Evolutionary conservation across 2,888 invertebrate species (phyloP).

Genomic region (Eristalis intricaria): DNA sequence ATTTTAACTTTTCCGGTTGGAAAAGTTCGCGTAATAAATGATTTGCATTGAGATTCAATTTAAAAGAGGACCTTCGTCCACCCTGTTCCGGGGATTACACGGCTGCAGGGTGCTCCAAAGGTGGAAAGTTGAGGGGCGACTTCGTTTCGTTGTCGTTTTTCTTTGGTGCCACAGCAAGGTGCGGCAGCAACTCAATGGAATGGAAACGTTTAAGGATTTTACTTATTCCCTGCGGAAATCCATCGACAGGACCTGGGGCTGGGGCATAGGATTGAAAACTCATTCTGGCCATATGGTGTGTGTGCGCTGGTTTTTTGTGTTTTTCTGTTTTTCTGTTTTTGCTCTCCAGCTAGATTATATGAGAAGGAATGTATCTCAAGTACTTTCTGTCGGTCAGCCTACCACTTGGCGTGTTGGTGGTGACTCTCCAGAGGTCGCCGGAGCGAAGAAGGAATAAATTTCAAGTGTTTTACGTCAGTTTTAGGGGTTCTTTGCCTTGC

Average conservation of each 20-base stretch:
- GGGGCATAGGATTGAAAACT: slow-evolving; percentile 53
- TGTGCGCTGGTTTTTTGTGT: background rate
- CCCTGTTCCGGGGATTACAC: background rate
- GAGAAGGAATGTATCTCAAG: slow-evolving; percentile 48
- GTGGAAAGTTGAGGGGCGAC: background rate
- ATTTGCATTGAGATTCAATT: slow-evolving; percentile 59
- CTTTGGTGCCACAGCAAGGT: slow-evolving; percentile 32
- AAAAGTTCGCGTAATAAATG: slow-evolving; percentile 42
- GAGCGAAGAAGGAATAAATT: slow-evolving; percentile 51
- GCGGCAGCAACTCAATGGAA: slow-evolving; percentile 30
- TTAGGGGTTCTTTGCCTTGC: slow-evolving; percentile 23
- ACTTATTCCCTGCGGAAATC: slow-evolving; percentile 22
- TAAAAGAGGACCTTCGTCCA: slow-evolving; percentile 10
- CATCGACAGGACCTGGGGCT: slow-evolving; percentile 1
- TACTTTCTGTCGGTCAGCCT: slow-evolving; percentile 52
- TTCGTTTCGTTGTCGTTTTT: background rate
- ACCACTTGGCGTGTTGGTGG: background rate
- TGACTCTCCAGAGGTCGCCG: slow-evolving; percentile 12
- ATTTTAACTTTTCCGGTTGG: slow-evolving; percentile 8
- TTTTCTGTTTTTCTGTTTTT: slow-evolving; percentile 54
- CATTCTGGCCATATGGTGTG: slow-evolving; percentile 69
- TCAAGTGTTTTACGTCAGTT: slow-evolving; percentile 66
- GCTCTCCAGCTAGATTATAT: slow-evolving; percentile 33
- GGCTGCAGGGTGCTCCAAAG: background rate
- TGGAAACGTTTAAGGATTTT: slow-evolving; percentile 49